Evolutionary conservation across 1,140 invertebrate genomes (phyloP), one percentile per base, ranked within the genome.

Genomic region (Cydia strobilella): DNA sequence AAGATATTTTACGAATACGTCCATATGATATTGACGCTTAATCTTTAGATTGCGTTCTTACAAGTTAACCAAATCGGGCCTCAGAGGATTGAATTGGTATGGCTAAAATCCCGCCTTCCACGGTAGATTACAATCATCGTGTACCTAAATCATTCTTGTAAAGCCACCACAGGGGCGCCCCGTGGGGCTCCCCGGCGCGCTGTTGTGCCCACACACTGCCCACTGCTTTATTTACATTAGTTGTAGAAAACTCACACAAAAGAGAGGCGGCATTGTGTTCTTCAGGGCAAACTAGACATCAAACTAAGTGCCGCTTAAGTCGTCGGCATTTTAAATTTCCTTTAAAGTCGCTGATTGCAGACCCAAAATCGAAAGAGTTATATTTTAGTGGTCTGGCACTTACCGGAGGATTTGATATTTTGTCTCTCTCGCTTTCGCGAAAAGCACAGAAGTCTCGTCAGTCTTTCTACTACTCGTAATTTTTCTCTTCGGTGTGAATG

Each of bases 141-240:
- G 54, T 59, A 23, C 54, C 20, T 51, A 45, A 51, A 51, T 59
- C 18, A 59, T 23, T 23, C 20, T 59, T 18, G 54, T 59, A 20
- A 59, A 59, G 54, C 20, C 10, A 59, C 54, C 54, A 59, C 54
- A 59, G 81, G 74, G 81, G 75, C 79, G 72, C 75, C 85, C 79
- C 78, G 80, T 73, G 54, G 82, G 62, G 81, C 45, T n/a, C 74
- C 81, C 76, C 65, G 82, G 80, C 79, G 84, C 31, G 80, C 73
- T 80, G 82, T 86, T 84, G 79, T 85, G 79, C 77, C 77, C 76
- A 77, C 75, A 59, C 20, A 23, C 54, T 59, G 54, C 54, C 54
- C 54, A 59, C 18, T 23, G 54, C n/a, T 59, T 59, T 59, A 59
- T 59, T 23, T 59, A 20, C 54, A 59, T 59, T 59, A 59, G 20